Evolutionary conservation across 2,888 invertebrate genomes (phyloP).

Genomic region (Pollenia angustigena): DNA sequence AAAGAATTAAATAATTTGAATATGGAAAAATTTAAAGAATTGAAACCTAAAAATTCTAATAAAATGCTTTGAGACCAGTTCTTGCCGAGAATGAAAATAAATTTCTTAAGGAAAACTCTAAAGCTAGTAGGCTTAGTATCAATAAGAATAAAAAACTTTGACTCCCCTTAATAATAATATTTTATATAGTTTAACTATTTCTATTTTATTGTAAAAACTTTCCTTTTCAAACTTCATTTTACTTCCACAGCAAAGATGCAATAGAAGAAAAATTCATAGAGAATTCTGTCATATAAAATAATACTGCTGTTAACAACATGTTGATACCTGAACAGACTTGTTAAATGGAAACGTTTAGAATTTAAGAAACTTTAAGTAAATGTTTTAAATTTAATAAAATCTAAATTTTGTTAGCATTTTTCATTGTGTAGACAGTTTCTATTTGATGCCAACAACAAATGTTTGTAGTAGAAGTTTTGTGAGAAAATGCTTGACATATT

Average conservation of each 20-base stretch:
- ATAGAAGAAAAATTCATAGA: background rate
- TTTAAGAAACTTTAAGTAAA: conserved; percentile 10
- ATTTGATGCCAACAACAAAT: background rate
- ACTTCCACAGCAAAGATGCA: background rate
- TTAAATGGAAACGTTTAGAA: conserved; percentile 25
- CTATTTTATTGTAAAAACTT: background rate
- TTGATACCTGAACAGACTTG: conserved; percentile 8
- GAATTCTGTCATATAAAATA: conserved; percentile 1
- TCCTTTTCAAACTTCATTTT: background rate
- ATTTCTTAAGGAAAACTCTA: too few species aligned
- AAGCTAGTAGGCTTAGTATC: too few species aligned
- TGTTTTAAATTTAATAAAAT: background rate
- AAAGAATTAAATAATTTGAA: too few species aligned
- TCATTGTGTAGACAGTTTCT: background rate
- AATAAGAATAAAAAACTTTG: background rate
- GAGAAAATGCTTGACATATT: background rate
- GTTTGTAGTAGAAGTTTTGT: background rate
- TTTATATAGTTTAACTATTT: background rate
- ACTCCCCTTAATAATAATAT: background rate
- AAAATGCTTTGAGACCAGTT: too few species aligned
- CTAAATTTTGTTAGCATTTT: background rate
- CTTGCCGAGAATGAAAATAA: too few species aligned
- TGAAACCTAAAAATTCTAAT: too few species aligned
- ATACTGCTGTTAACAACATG: background rate
- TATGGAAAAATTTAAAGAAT: too few species aligned